Conservation (phyloP, 2,888 invertebrate genomes). For the Alentia gelatinosa region DNA sequence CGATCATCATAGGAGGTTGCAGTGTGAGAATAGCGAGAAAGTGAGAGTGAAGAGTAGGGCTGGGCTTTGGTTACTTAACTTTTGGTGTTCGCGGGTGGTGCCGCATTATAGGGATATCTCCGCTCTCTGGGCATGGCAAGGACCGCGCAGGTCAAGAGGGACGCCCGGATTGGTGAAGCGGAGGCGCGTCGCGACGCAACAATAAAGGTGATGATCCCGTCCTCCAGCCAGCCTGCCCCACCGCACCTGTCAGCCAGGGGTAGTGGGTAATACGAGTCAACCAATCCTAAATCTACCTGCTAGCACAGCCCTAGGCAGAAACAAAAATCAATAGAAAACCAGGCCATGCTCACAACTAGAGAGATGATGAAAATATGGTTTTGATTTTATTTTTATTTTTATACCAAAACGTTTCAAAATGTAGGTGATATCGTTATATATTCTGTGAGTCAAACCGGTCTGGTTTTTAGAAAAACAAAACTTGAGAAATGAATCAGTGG, state of each 20-base stretch:
- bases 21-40: not conserved
- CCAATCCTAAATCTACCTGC: not conserved
- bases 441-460: too few species aligned
- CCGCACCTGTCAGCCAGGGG: not conserved
- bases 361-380: too few species aligned
- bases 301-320: not conserved
- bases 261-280: not conserved
- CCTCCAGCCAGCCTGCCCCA: not conserved
- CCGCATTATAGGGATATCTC: conserved; percentile 86
- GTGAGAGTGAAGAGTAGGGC: not conserved
- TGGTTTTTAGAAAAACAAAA: too few species aligned
- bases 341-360: too few species aligned
- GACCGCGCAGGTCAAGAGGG: conserved; percentile 83
- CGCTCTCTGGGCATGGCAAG: conserved; percentile 88
- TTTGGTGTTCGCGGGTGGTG: conserved; percentile 20
- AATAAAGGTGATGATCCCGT: conserved; percentile 84
- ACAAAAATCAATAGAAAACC: too few species aligned
- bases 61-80: conserved; percentile 17
- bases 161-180: conserved; percentile 97
- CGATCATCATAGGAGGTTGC: not conserved
- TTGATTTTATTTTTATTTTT: too few species aligned
- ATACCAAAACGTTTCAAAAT: too few species aligned
- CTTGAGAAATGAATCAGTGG: too few species aligned
- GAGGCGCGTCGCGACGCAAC: conserved; percentile 93
- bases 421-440: too few species aligned